Conservation (phyloP, 2,888 invertebrate species). For the Ypsolopha sequella region DNA sequence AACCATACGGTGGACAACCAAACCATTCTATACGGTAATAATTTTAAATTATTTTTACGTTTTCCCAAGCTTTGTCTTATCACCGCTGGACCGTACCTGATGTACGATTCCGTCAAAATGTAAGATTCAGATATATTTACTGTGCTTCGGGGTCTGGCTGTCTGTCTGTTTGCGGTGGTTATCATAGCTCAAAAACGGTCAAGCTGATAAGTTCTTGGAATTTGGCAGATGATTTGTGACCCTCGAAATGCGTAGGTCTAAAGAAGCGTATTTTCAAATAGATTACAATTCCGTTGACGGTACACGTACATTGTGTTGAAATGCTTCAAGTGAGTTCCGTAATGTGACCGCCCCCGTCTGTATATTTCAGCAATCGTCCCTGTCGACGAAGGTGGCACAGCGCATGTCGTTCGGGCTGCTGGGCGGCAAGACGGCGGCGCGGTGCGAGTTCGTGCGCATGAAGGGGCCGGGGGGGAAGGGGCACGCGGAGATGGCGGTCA, state of each 20-base stretch:
- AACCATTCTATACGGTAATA: no score
- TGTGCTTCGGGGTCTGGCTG: no score
- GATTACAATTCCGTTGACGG: not conserved
- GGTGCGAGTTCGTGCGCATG: constrained; percentile 98
- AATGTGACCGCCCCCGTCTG: not conserved
- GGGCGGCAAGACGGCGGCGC: constrained; percentile 80
- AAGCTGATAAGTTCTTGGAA: no score
- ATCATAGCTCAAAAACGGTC: no score
- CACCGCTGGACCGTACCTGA: no score
- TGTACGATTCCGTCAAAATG: no score
- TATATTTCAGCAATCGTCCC: constrained; percentile 82
- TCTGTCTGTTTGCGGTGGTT: no score
- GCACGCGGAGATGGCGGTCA: constrained; percentile 97
- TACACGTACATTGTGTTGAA: not conserved
- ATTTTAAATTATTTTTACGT: no score
- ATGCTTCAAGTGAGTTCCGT: not conserved
- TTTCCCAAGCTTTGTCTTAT: no score
- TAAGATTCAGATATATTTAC: no score
- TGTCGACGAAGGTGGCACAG: constrained; percentile 95
- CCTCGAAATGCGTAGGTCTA: not conserved
- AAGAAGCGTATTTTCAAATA: not conserved
- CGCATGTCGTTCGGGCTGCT: constrained; percentile 95
- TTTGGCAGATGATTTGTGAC: no score
- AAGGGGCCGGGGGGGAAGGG: constrained; percentile 92
- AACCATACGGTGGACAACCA: no score